Base-by-base conservation (phyloP, 2,888 invertebrate species). In the Sylvicola fuscatus region DNA sequence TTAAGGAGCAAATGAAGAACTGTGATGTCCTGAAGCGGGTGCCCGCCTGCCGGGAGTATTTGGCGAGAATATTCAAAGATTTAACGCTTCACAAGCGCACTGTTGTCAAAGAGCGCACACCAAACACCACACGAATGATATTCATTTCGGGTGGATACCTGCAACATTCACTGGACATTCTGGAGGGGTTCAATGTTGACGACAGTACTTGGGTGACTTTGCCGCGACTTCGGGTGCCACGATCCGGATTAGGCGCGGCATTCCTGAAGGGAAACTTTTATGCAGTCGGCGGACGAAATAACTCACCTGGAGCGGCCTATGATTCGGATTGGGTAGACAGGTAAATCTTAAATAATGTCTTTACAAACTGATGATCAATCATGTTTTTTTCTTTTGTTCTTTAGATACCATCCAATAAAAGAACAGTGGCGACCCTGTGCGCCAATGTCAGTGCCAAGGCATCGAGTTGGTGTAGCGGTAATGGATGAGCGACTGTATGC, bases 101-200 rank as follows among this genome's bases (percentile, higher is more conserved):
- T 0, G 70, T 76, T 17, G 84, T 86, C 3, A 82, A 82, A 47
- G 83, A 87, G 50, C 62, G 90, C 39, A 76, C 78, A 33, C 90
- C 90, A 13, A 83, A 83, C 54, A 81, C 86, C 21, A 86, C 87
- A 0, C 69, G 86, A 37, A 78, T 90, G 42, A 84, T 92, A 43
- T 90, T 87, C 58, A 76, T 89, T 30, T 87, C 84, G 10, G 92
- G 92, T 11, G 92, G 92, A 0, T 92, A 89, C 58, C 71, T 75
- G 44, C 64, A 79, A 39, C 80, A 87, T 51, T 89, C 89, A 1
- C 62, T 92, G 40, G 86, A 84, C 53, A 70, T 80, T 41, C 64
- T 92, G 48, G 90, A 92, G 54, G 84, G 84, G 1, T 90, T 77
- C 54, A 87, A 87, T 55, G 72, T 83, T 11, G 81, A 83, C 47